phyloP scores from a whole-genome alignment of 2,797 vertebrate genomes.

The Chromobotia macracanthus region DNA sequence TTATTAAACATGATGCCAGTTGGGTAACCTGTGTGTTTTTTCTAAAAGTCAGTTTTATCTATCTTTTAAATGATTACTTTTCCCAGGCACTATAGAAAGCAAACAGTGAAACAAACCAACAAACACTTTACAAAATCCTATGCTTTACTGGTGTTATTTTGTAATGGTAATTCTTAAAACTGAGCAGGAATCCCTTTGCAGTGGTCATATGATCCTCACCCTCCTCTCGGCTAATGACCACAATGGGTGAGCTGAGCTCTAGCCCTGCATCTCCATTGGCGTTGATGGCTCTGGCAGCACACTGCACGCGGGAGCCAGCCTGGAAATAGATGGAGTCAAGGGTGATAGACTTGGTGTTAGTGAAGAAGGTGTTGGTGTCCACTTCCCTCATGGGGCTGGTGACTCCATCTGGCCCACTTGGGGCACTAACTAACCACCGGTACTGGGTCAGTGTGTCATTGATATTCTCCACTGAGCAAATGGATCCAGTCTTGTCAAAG shows the following conservation, averaged over 20 bases:
- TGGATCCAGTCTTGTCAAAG: slow-evolving; percentile 86
- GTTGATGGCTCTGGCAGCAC: slow-evolving; percentile 81
- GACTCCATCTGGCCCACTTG: slow-evolving; percentile 81
- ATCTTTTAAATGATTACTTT: background rate
- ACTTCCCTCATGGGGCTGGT: slow-evolving; percentile 86
- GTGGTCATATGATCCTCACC: slow-evolving; percentile 66
- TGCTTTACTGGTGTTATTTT: background rate
- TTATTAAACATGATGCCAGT: no score
- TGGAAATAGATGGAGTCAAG: slow-evolving; percentile 87
- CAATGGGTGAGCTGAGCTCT: slow-evolving; percentile 80
- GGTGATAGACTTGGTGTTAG: slow-evolving; percentile 84
- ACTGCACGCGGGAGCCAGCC: slow-evolving; percentile 82
- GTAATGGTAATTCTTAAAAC: background rate
- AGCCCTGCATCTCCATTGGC: slow-evolving; percentile 80
- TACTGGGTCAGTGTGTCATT: slow-evolving; percentile 85
- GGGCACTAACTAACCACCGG: slow-evolving; percentile 83
- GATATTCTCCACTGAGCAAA: slow-evolving; percentile 83
- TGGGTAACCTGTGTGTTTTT: background rate
- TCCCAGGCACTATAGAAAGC: background rate
- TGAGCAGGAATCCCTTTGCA: background rate
- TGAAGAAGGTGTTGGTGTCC: slow-evolving; percentile 86
- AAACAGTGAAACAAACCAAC: background rate
- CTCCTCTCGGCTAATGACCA: slow-evolving; percentile 78
- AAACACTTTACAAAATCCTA: background rate
- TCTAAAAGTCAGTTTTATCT: background rate